Conservation (phyloP, 2,113 vertebrate species). For the Xenopus tropicalis region DNA sequence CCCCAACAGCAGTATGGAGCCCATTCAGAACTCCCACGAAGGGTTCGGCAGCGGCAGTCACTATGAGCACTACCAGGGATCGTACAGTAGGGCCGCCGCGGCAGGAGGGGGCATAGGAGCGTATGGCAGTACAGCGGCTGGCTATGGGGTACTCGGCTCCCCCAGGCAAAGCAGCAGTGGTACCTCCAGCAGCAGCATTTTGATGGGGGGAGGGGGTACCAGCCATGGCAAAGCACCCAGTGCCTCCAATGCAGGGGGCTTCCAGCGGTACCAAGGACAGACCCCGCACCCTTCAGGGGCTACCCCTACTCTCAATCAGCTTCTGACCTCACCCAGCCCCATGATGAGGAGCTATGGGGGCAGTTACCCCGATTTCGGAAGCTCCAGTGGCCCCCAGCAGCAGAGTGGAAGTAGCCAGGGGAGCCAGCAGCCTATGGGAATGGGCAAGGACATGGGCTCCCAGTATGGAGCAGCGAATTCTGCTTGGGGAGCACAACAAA, state of each 20-base stretch:
- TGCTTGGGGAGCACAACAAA: conserved; percentile 83
- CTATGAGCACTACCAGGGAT: conserved; percentile 80
- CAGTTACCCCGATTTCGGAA: conserved; percentile 82
- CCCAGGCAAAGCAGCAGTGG: conserved; percentile 68
- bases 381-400: conserved; percentile 61
- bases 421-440: conserved; percentile 68
- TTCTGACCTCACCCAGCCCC: conserved; percentile 90
- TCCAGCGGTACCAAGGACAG: conserved; percentile 84
- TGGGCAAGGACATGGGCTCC: conserved; percentile 80
- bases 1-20: conserved; percentile 77
- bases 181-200: conserved; percentile 64
- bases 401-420: conserved; percentile 60
- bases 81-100: conserved; percentile 66
- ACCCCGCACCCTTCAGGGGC: conserved; percentile 86
- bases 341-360: conserved; percentile 89
- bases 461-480: conserved; percentile 80
- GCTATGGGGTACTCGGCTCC: conserved; percentile 79
- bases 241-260: conserved; percentile 71
- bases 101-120: conserved; percentile 54
- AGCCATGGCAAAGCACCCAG: conserved; percentile 66
- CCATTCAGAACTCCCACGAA: conserved; percentile 86
- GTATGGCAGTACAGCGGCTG: conserved; percentile 70
- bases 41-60: conserved; percentile 83
- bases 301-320: conserved; percentile 93
- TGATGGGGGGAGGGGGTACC: conserved; percentile 71